A percentile compares a stretch with the other conserved stretches of the same genome.
Evolutionary conservation across 2,797 vertebrate species (phyloP).

Genomic region (Galago senegalensis): DNA sequence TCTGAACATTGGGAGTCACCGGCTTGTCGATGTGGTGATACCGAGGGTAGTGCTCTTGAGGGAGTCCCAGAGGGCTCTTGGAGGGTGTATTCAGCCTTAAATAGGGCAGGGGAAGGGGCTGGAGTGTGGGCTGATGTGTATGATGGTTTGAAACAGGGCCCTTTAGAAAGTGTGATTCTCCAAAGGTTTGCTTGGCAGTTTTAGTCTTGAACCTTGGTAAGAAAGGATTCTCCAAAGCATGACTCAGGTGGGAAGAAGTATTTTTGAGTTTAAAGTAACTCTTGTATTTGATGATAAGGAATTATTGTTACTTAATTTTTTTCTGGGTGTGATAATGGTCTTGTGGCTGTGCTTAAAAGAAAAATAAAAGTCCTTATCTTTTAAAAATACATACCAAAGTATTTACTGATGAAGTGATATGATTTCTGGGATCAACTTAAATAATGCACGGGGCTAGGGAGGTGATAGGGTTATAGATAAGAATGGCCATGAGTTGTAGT

Average conservation of each 20-base stretch:
- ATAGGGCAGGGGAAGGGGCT: background rate
- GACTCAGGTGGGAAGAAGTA: conserved; percentile 21
- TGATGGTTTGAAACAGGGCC: background rate
- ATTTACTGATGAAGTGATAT: conserved; percentile 66
- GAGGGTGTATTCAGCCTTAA: background rate
- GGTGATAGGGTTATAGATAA: background rate
- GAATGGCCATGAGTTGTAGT: background rate
- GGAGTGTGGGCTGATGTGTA: background rate
- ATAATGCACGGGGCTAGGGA: conserved; percentile 9
- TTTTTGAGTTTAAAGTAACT: conserved; percentile 59
- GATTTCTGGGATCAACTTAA: background rate
- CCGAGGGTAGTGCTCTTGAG: background rate
- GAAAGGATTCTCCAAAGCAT: background rate
- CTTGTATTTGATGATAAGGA: conserved; percentile 22
- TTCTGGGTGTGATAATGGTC: conserved; percentile 53
- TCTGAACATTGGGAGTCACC: conserved; percentile 58
- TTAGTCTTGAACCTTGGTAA: background rate
- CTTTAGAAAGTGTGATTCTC: background rate
- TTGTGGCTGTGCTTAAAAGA: conserved; percentile 40
- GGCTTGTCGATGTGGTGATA: background rate
- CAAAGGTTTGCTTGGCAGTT: background rate
- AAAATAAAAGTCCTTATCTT: conserved; percentile 53
- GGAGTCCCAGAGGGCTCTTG: background rate
- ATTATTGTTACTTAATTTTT: conserved; percentile 41
- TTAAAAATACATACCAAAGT: conserved; percentile 49